These are phyloP conservation scores for Eupithecia subfuscata DNA, from an alignment of 2,888 invertebrate genomes.

Conservation along the genomic window DNA sequence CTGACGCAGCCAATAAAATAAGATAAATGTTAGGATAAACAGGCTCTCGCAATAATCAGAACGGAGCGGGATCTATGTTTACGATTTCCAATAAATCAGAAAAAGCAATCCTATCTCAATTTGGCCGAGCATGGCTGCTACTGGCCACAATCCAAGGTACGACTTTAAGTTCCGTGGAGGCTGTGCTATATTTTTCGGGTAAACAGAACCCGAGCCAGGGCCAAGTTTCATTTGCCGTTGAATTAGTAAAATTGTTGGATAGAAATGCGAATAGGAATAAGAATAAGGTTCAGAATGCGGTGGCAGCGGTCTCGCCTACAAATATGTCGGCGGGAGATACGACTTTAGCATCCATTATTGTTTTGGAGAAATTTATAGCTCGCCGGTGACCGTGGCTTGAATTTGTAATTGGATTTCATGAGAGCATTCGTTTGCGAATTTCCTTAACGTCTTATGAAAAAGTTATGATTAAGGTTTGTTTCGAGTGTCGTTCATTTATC, in stretches of 20 bases:
- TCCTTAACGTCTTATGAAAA: conserved; percentile 54
- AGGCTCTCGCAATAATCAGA: conserved; percentile 51
- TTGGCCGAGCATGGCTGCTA: conserved; percentile 54
- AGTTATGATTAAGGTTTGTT: conserved; percentile 50
- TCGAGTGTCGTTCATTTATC: conserved; percentile 48
- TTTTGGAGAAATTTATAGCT: conserved; percentile 67
- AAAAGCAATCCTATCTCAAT: conserved; percentile 61
- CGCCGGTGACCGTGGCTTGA: conserved; percentile 59
- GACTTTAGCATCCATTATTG: conserved; percentile 60
- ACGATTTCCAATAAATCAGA: conserved; percentile 60
- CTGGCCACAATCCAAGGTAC: conserved; percentile 67
- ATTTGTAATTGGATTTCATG: conserved; percentile 65
- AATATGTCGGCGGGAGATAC: conserved; percentile 50
- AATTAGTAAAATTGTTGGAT: conserved; percentile 43
- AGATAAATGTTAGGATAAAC: conserved; percentile 47
- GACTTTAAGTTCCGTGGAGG: conserved; percentile 59
- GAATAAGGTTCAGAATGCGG: conserved; percentile 51
- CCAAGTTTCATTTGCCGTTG: conserved; percentile 48
- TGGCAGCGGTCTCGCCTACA: conserved; percentile 43
- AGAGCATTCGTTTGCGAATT: conserved; percentile 55
- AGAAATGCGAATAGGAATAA: conserved; percentile 41
- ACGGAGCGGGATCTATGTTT: conserved; percentile 46
- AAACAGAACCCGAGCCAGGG: conserved; percentile 49
- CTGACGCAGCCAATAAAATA: conserved; percentile 47
- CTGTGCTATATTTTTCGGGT: conserved; percentile 52